Evolutionary conservation across 2,888 invertebrate genomes (phyloP).

Genomic region (Hypena proboscidalis): DNA sequence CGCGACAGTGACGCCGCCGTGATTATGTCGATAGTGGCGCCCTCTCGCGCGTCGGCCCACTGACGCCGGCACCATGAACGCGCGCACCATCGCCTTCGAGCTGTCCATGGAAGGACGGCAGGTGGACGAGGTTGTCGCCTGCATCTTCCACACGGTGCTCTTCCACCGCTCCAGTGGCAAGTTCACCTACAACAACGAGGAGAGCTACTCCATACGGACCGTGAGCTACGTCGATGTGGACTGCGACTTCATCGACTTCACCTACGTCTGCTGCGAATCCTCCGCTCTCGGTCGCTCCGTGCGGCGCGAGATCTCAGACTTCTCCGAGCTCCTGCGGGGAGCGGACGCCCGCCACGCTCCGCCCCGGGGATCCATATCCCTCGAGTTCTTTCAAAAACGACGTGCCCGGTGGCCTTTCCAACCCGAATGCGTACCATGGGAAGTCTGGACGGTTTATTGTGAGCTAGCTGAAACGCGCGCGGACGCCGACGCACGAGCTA

Average conservation of each 20-base stretch:
- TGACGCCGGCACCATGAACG: conserved; percentile 89
- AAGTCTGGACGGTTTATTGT: conserved; percentile 98
- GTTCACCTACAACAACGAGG: conserved; percentile 97
- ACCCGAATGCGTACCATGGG: conserved; percentile 98
- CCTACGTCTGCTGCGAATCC: conserved; percentile 97
- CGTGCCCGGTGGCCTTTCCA: conserved; percentile 95
- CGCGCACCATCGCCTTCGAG: conserved; percentile 92
- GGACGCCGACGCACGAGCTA: conserved; percentile 94
- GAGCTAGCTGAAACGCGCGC: conserved; percentile 94
- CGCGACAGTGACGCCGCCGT: conserved; percentile 43
- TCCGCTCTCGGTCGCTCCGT: conserved; percentile 89
- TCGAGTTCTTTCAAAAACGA: conserved; percentile 98
- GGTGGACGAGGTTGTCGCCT: conserved; percentile 96
- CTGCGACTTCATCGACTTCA: conserved; percentile 99
- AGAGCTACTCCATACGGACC: conserved; percentile 97
- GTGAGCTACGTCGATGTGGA: conserved; percentile 98
- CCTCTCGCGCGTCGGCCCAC: conserved; percentile 56
- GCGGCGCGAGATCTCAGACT: conserved; percentile 90
- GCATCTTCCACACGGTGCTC: conserved; percentile 96
- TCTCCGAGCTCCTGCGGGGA: conserved; percentile 91
- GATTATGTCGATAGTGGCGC: conserved; percentile 65
- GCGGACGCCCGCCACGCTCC: conserved; percentile 86
- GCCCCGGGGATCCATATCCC: conserved; percentile 93
- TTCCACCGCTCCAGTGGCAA: conserved; percentile 96
- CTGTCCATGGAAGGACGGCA: conserved; percentile 95